Conservation (phyloP, 2,113 vertebrate genomes). For the Lanius collurio region DNA sequence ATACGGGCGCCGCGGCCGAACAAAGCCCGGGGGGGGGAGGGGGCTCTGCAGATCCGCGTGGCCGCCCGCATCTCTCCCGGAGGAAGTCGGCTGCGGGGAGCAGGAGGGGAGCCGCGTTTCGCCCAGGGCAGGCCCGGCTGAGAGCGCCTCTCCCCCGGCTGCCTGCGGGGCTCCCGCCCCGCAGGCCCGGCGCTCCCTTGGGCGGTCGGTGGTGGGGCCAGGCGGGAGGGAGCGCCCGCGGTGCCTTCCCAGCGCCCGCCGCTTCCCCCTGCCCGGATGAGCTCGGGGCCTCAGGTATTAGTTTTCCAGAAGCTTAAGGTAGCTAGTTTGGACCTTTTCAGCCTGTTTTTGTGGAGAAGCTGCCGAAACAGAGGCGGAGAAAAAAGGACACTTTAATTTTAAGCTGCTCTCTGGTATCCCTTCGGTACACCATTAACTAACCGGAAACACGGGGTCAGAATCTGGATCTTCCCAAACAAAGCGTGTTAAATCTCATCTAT, state of each 20-base stretch:
- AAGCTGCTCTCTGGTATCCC: not conserved
- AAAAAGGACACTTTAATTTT: not conserved
- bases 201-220: not conserved
- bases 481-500: not conserved
- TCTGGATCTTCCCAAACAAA: not conserved
- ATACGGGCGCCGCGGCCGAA: not conserved
- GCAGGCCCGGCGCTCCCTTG: not conserved
- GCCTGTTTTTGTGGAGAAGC: not conserved
- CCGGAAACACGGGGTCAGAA: not conserved
- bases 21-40: not conserved
- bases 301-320: not conserved
- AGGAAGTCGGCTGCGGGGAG: not conserved
- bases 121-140: not conserved
- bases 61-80: no score
- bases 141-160: no score
- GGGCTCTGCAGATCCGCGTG: not conserved
- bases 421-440: not conserved
- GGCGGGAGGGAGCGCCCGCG: no score
- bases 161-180: not conserved
- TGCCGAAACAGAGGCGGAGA: not conserved
- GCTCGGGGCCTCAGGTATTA: fast-evolving
- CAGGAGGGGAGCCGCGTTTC: no score
- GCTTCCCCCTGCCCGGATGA: no score
- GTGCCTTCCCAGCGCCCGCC: not conserved
- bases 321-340: fast-evolving